Conservation (phyloP, 2,797 vertebrate species). For the Mionectes olivaceus region DNA sequence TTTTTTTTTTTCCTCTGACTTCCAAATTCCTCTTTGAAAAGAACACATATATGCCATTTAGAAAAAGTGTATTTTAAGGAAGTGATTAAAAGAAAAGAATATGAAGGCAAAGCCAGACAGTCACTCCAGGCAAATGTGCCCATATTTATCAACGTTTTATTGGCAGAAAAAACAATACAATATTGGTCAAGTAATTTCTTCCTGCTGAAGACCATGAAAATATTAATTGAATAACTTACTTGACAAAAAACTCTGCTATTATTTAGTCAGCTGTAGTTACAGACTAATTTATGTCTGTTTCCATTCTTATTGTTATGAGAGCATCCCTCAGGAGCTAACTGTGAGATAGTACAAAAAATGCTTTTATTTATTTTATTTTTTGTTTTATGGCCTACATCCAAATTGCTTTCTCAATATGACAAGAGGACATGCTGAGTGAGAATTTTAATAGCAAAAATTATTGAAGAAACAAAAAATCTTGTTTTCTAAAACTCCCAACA, state of each 20-base stretch:
- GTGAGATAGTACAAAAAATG: slow-evolving; percentile 39
- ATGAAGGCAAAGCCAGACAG: background rate
- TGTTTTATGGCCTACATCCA: background rate
- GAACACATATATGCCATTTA: background rate
- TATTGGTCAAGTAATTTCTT: slow-evolving; percentile 7
- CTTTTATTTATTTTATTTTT: slow-evolving; percentile 17
- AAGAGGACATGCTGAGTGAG: background rate
- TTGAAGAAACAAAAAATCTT: background rate
- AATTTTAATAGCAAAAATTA: slow-evolving; percentile 10
- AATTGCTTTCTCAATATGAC: background rate
- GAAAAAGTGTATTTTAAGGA: background rate
- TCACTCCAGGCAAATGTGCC: background rate
- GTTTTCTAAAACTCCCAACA: background rate
- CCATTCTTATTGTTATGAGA: slow-evolving; percentile 33
- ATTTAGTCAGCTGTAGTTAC: slow-evolving; percentile 52
- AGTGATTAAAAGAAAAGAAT: background rate
- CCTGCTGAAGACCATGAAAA: background rate
- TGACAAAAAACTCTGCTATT: background rate
- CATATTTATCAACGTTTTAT: background rate
- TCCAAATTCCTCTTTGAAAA: background rate
- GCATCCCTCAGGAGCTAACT: slow-evolving; percentile 31
- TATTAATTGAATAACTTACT: slow-evolving; percentile 24
- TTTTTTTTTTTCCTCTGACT: background rate
- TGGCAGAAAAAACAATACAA: background rate
- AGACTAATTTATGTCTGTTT: slow-evolving; percentile 21